Evolutionary conservation across 2,888 invertebrate species (phyloP), one percentile per base, ranked within the genome.

Genomic region (Pinctada fucata): DNA sequence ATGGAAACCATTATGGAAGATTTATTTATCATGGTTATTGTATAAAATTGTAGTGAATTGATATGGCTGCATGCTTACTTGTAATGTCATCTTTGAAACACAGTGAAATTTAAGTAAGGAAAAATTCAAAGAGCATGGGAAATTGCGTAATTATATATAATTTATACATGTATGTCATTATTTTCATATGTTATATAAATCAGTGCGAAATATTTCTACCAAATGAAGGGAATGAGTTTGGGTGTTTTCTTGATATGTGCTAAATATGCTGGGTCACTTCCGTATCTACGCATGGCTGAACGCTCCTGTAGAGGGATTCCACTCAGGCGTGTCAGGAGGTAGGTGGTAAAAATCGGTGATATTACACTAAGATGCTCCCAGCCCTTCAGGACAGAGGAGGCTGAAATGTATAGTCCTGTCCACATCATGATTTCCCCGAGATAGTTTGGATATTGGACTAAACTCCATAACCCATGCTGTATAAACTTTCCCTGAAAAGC

Each of bases 281-380:
- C 93, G 91, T 92, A 93, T 81, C 89, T 88, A 75, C 87, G 88
- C 72, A 85, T 58, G 13, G 87, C 92, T 31, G 89, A 84, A 47
- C 80, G 84, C 84, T 93, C 93, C 78, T 92, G 86, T 13, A 91
- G 69, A 0, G 93, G 93, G 72, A 93, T 91, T 3, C 93, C 93
- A 77, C 91, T 91, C 47, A 93, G 86, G 72, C 86, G 87, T 10
- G 91, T 91, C n/a, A 93, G 86, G 3, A 93, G 85, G 68, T 88
- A 88, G 69, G 90, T 86, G 6, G 91, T 87, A 81, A 93, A 90
- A 45, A 92, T 70, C 2, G 93, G 93, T 2, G 91, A 91, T 48
- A 91, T 84, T 47, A 89, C 84, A n/a, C 88, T 85, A 66, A 88
- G 75, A 51, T 87, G 85, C 79, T 90, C 89, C 66, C 81, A 70